Evolutionary conservation across 1,140 invertebrate genomes (phyloP), one percentile per base, ranked within the genome.

Genomic region (Meloidogyne chitwoodi): DNA sequence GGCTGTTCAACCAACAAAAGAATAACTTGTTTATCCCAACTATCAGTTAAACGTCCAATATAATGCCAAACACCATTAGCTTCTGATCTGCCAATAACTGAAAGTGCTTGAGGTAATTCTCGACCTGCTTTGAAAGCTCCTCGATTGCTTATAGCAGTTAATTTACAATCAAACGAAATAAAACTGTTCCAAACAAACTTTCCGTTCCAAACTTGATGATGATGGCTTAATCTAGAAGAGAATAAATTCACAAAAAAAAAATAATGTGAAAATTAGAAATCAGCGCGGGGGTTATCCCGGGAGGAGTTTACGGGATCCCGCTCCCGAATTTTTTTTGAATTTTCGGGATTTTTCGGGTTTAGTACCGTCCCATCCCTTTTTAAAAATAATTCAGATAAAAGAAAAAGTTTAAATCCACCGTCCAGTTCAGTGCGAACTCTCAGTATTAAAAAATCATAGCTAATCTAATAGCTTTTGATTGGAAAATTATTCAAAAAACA

Each of bases 11-110:
- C 29, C 12, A 73, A 6, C 56, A 73, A 16, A 12, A 73, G 24
- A 38, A 61, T 63, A 41, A 73, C 56, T 31, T 64, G 48, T 22
- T 73, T 73, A 64, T 73, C 64, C 71, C 71, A 73, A 27, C 71
- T 73, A 34, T 63, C 71, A 26, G 14, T 73, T 34, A 73, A 63
- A 8, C 34, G 12, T n/a, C 34, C 11, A 12, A 73, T 31, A 64
- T 73, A 73, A 41, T 56, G n/a, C 71, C 71, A 73, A 29, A 73
- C 71, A 38, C 71, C 71, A 24, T 11, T 41, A 38, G 71, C 61
- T 1, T 56, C 71, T 24, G 71, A 73, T 3, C 14, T 24, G 3
- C 71, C 71, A n/a, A 73, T 73, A 16, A 73, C 22, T 24, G 56
- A 44, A 16, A 73, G 24, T 12, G 41, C 1, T 61, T 3, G 14